Evolutionary conservation across 1,140 invertebrate species (phyloP), one percentile per base, ranked within the genome.

Genomic region (Drosophila subpulchrella): DNA sequence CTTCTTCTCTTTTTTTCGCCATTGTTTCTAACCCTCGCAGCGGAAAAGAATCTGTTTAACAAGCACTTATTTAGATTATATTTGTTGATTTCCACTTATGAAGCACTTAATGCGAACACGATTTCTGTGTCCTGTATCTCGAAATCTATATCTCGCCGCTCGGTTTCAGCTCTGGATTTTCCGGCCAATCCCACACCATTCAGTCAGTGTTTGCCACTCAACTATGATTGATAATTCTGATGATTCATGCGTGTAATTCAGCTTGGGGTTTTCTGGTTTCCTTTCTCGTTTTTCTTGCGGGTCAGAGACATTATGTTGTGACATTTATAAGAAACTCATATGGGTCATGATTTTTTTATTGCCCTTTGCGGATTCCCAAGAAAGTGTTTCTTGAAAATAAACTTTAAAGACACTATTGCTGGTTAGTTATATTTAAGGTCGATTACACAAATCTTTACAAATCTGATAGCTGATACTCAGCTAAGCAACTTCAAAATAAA

Each of bases 1-100:
- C 46, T 34, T 59, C 15, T 27, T 71, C 39, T 27, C 11, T 38
- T 50, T 50, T 50, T 56, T 81, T 38, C 44, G 46, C 10, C 38
- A 41, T 80, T 54, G 53, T 61, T 71, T 59, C 39, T 39, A 41
- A 41, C 13, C 47, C 10, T 20, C 13, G 42, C 20, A 32, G 27
- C 56, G 54, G 46, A 59, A 72, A 68, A 57, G 75, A 71, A 74
- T 67, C 72, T 89, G 84, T 88, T 89, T 88, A 88, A 89, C 84
- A 88, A 88, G 76, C 84, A 84, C 84, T 88, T 88, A 88, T 88
- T 88, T 84, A 70, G 84, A 88, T 88, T 88, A 88, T 89, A 88
- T 89, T 89, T 88, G 84, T 88, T 88, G 84, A 89, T 88, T 88
- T 81, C 84, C 84, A 89, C 79, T 86, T 88, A 88, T 88, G 73